These are phyloP conservation scores for Nothoprocta perdicaria DNA, from an alignment of 2,113 vertebrate genomes.

Conservation along the genomic window DNA sequence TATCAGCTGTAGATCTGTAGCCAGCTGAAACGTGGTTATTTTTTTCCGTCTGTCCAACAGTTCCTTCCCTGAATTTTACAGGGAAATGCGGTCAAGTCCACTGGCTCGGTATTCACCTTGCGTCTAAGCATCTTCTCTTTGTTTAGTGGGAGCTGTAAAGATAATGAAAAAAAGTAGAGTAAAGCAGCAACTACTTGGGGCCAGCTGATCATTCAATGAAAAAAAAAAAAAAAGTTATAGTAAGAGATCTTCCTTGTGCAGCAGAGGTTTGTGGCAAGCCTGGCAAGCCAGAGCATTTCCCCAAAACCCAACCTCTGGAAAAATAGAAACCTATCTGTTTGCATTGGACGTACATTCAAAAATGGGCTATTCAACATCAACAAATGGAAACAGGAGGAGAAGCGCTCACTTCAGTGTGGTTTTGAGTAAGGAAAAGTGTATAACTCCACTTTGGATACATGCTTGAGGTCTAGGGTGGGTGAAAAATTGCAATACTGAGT, in stretches of 20 bases:
- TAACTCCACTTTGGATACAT: not conserved
- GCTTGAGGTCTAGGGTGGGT: not conserved
- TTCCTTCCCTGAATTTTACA: not conserved
- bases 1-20: not conserved
- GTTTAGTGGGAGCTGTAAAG: not conserved
- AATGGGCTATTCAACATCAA: not conserved
- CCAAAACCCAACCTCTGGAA: not conserved
- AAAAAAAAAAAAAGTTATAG: not conserved
- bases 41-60: not conserved
- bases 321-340: not conserved
- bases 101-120: not conserved
- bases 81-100: not conserved
- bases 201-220: not conserved
- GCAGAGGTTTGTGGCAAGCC: not conserved
- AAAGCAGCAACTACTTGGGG: not conserved
- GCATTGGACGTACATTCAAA: not conserved
- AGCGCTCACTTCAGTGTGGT: rapidly evolving
- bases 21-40: not conserved
- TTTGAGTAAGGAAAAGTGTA: not conserved
- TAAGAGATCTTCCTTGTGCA: not conserved
- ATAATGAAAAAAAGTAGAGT: not conserved
- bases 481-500: not conserved
- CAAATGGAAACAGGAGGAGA: not conserved
- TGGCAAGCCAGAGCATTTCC: not conserved
- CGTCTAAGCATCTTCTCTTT: not conserved